A percentile compares a stretch with the other conserved stretches of the same genome.
phyloP scores from a whole-genome alignment of 2,888 invertebrate genomes.

The Drosophila differens region DNA sequence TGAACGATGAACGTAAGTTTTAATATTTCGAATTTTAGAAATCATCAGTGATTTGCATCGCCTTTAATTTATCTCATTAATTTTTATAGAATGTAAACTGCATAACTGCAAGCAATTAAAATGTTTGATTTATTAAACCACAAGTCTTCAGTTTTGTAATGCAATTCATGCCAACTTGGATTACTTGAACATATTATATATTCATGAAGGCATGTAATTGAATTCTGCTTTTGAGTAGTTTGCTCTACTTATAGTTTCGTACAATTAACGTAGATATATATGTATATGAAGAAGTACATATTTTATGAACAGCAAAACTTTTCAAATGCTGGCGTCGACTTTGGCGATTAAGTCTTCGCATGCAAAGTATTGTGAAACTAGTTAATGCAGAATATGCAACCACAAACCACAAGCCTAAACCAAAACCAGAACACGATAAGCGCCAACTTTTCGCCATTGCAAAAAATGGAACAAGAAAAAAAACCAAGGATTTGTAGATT shows the following conservation, averaged over 20 bases:
- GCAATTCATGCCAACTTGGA: not conserved
- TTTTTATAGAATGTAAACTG: not conserved
- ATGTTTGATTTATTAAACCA: not conserved
- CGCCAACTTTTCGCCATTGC: constrained; percentile 25
- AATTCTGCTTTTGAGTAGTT: constrained; percentile 6
- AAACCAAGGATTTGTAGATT: constrained; percentile 3
- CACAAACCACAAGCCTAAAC: constrained; percentile 10
- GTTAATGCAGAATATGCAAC: constrained; percentile 25
- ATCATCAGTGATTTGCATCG: not conserved
- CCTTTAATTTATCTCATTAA: not conserved
- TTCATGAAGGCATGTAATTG: constrained; percentile 9
- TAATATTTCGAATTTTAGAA: too few relatives aligned
- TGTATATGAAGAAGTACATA: not conserved
- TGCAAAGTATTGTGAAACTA: constrained; percentile 8
- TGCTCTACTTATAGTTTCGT: constrained; percentile 8
- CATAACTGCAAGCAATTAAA: not conserved
- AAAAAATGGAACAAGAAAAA: not conserved
- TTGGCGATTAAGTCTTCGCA: constrained; percentile 10
- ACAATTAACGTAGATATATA: constrained; percentile 24
- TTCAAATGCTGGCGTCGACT: constrained; percentile 12
- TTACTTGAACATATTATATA: not conserved
- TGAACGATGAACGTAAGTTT: not conserved
- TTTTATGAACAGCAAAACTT: constrained; percentile 13
- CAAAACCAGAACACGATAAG: constrained; percentile 29
- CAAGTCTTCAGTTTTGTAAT: not conserved